Evolutionary conservation across 35 echinoderm and acorn worm species (phyloP).

Genomic region (Ophioderma brevispina): DNA sequence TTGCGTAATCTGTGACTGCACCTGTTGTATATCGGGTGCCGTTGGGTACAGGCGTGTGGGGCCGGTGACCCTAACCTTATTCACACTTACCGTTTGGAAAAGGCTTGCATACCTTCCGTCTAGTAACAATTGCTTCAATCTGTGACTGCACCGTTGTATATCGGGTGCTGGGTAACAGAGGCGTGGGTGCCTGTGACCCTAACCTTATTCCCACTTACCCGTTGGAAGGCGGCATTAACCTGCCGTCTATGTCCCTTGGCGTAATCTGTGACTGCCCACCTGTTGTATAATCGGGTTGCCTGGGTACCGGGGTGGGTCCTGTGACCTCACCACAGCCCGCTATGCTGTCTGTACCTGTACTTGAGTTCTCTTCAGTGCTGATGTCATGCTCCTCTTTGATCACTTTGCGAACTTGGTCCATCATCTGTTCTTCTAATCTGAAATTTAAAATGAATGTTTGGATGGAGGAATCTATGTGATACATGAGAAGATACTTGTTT

Average conservation of each 20-base stretch:
- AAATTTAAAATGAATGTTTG: not conserved
- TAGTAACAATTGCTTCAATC: not conserved
- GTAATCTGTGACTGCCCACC: too few species aligned
- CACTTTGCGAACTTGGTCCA: conserved; percentile 29
- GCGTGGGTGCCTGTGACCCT: not conserved
- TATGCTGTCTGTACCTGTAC: conserved; percentile 48
- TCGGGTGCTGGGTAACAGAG: not conserved
- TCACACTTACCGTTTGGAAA: not conserved
- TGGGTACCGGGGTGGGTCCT: too few species aligned
- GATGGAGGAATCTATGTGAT: too few species aligned
- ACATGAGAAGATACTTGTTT: too few species aligned
- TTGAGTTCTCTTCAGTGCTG: conserved; percentile 41
- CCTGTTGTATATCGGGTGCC: conserved; percentile 63
- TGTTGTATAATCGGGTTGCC: too few species aligned
- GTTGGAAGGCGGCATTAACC: too few species aligned
- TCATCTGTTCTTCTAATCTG: conserved; percentile 39
- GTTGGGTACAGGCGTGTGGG: conserved; percentile 73
- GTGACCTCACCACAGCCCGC: conserved; percentile 49
- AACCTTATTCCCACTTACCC: too few species aligned
- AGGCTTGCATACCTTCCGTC: too few species aligned
- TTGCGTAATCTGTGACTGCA: conserved; percentile 67
- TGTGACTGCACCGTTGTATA: not conserved
- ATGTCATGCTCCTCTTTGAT: conserved; percentile 39
- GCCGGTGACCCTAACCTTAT: conserved; percentile 39
- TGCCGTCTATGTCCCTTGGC: too few species aligned